Conservation (phyloP, 1,140 invertebrate species). For the Aphis craccivora region DNA sequence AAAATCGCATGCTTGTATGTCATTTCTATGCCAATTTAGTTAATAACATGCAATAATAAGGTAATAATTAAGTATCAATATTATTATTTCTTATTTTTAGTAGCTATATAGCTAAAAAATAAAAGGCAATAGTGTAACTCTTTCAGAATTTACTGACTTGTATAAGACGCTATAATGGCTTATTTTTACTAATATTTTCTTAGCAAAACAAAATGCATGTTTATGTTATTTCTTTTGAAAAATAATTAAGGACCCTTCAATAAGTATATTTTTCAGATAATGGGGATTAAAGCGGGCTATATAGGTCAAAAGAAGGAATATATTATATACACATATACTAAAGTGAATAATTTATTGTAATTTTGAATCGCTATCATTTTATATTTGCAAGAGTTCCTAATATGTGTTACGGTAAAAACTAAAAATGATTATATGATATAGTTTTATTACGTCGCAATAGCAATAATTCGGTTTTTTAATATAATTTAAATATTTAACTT, state of each 20-base stretch:
- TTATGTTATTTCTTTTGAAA: conserved; percentile 13
- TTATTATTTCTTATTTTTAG: neutral
- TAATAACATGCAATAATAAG: too few species aligned
- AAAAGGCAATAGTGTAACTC: neutral
- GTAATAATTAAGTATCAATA: neutral
- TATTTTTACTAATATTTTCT: neutral
- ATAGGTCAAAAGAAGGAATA: conserved; percentile 21
- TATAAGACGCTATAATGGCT: neutral
- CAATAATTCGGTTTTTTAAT: neutral
- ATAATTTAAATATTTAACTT: neutral
- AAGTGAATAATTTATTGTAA: conserved; percentile 17
- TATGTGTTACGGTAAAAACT: neutral
- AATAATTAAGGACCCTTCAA: conserved; percentile 28
- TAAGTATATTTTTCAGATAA: neutral
- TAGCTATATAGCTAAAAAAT: neutral
- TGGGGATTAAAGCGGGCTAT: neutral
- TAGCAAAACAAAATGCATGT: neutral
- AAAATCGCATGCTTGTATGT: too few species aligned
- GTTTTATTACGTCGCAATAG: neutral
- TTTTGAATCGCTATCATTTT: neutral
- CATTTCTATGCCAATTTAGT: too few species aligned
- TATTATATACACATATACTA: neutral
- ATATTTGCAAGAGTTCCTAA: neutral
- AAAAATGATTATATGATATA: neutral
- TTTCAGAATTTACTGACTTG: neutral